phyloP scores from a whole-genome alignment of 1,140 invertebrate genomes.

The Lutraria rhynchaena region DNA sequence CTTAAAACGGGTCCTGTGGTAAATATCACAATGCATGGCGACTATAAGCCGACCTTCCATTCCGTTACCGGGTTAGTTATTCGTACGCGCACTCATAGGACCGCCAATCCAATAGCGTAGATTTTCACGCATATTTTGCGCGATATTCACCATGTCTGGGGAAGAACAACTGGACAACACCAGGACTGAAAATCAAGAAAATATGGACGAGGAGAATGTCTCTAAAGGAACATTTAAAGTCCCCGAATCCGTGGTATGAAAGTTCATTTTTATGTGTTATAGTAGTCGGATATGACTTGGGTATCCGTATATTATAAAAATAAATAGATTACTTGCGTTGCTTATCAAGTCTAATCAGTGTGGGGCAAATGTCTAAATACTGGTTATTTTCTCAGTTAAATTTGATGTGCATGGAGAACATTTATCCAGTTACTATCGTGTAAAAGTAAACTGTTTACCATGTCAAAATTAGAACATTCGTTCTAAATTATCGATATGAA shows the following conservation, averaged over 20 bases:
- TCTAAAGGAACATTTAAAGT: conserved; percentile 28
- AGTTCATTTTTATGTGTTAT: background rate
- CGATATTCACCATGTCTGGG: background rate
- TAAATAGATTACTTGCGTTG: background rate
- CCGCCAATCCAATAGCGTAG: too few relatives aligned
- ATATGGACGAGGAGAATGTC: background rate
- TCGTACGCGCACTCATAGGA: too few relatives aligned
- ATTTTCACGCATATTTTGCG: too few relatives aligned
- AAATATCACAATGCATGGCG: too few relatives aligned
- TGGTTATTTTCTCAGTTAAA: background rate
- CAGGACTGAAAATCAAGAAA: background rate
- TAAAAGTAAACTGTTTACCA: background rate
- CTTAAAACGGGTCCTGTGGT: too few relatives aligned
- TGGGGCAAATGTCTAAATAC: background rate
- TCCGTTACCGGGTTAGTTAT: too few relatives aligned
- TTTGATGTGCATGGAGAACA: background rate
- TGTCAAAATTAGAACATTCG: background rate
- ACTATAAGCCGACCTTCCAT: too few relatives aligned
- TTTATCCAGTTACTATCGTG: background rate
- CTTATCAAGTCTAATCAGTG: background rate
- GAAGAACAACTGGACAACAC: background rate
- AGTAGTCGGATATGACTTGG: background rate
- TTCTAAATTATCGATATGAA: too few relatives aligned
- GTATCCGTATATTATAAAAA: background rate
- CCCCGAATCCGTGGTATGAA: conserved; percentile 23